Evolutionary conservation across 2,888 invertebrate species (phyloP).

Genomic region (Caenorhabditis afra): DNA sequence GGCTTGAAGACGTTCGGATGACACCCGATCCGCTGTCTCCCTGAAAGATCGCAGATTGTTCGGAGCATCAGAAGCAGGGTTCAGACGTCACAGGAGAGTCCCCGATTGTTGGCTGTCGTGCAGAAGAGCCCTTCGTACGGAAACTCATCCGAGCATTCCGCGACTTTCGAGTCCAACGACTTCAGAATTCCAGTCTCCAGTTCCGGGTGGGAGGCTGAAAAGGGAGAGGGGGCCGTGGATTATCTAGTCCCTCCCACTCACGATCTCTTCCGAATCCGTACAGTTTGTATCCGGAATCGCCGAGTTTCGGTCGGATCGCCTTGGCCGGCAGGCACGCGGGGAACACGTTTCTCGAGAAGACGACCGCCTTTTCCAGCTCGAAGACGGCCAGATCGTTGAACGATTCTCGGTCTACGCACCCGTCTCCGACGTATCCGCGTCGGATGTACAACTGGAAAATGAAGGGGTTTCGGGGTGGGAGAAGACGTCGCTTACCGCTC

Average conservation of each 20-base stretch:
- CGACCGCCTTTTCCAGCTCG: conserved; percentile 35
- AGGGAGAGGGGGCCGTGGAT: neutral
- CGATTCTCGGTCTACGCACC: conserved; percentile 42
- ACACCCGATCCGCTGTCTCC: conserved; percentile 58
- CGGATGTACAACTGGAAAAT: conserved; percentile 52
- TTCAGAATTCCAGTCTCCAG: conserved; percentile 30
- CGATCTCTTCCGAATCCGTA: conserved; percentile 56
- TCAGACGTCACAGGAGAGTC: conserved; percentile 51
- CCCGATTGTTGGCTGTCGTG: conserved; percentile 18
- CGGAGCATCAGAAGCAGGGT: neutral
- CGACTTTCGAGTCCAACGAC: conserved; percentile 3
- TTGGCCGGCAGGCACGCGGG: conserved; percentile 39
- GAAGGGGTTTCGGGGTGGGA: too few relatives aligned
- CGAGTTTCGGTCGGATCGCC: neutral
- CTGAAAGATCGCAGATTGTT: conserved; percentile 21
- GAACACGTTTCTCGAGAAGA: conserved; percentile 36
- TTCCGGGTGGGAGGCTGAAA: neutral
- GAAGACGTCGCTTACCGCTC: conserved; percentile 9
- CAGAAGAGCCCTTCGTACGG: conserved; percentile 36
- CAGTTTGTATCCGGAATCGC: conserved; percentile 19
- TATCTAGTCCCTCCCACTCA: conserved; percentile 11
- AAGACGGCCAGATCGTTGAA: conserved; percentile 53
- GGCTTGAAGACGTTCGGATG: conserved; percentile 16
- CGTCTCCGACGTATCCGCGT: conserved; percentile 58
- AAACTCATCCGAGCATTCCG: conserved; percentile 38